Base-by-base conservation (phyloP, 2,113 vertebrate species). In the Panthera uncia region DNA sequence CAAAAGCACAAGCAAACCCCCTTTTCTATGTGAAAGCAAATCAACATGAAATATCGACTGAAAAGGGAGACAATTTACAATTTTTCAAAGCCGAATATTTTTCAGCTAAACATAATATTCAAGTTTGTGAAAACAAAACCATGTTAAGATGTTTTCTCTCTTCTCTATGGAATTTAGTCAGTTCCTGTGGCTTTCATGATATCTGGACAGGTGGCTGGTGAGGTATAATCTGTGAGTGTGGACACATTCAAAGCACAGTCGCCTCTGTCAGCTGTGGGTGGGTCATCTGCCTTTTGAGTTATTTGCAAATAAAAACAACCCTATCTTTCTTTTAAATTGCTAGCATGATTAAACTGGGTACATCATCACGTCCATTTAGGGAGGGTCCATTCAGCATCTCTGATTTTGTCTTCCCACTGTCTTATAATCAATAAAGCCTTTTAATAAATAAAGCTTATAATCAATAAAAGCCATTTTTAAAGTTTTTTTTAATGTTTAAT, bases 251-350 rank as follows among this genome's bases (percentile, higher is more conserved):
- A 95, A 76, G 36, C 25, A 7, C 9, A 89, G 2, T 38, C 4
- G 0, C 23, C 29, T 74, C 91, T 71, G 36, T 83, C 25, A 81
- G 7, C 16, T 41, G 0, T 15, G 27, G 76, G n/a, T 48, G 36
- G 88, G 33, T 78, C 41, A 27, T 18, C 7, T 4, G 4, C 61
- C 74, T 83, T 89, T 61, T 36, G 76, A 38, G 41, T 91, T 94
- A 97, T 61, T 57, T 93, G 38, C 25, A 92, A 84, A 71, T 80
- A 65, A 83, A 84, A 16, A 23, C 33, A 97, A 69, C 73, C 12
- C 7, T 2, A 38, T 21, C 23, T 79, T 88, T 93, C 25, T 50
- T 84, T 82, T 66, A 89, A 45, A 21, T 81, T 79, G 78, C 69
- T 85, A 93, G 45, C 66, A 89, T 82, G 48, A 91, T 82, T 65